Evolutionary conservation across 2,888 invertebrate genomes (phyloP).

Genomic region (Danaus chrysippus): DNA sequence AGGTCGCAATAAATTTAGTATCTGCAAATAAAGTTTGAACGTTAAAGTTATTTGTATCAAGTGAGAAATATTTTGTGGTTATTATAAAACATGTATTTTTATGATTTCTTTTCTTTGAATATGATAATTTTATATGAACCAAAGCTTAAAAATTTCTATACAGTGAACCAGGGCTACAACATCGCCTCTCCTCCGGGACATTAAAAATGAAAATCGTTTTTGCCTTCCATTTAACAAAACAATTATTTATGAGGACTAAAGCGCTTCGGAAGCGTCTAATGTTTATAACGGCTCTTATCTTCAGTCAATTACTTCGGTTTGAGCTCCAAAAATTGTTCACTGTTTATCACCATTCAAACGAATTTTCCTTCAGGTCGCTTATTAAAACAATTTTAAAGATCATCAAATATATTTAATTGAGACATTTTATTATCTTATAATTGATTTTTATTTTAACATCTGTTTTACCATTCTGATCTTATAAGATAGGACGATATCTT

Average conservation of each 20-base stretch:
- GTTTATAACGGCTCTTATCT: conserved; percentile 52
- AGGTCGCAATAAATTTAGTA: no score
- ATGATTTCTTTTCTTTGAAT: no score
- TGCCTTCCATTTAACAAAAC: conserved; percentile 34
- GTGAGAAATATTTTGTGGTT: no score
- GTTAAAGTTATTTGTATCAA: no score
- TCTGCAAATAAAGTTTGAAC: no score
- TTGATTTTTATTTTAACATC: no score
- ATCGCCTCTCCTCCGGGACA: conserved; percentile 3
- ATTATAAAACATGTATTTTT: no score
- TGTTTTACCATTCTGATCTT: no score
- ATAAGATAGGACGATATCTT: no score
- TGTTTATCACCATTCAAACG: conserved; percentile 17
- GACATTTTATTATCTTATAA: no score
- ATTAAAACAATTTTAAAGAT: no score
- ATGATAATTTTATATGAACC: not conserved
- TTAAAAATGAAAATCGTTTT: conserved; percentile 29
- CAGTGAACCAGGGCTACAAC: not conserved
- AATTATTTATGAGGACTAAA: conserved; percentile 33
- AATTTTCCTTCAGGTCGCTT: conserved; percentile 10
- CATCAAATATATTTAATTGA: no score
- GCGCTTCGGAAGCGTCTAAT: conserved; percentile 22
- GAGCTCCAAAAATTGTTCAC: conserved; percentile 37
- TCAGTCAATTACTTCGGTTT: conserved; percentile 53
- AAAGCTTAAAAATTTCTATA: not conserved